Conservation (phyloP, 2,113 vertebrate genomes). For the Alouatta palliata region DNA sequence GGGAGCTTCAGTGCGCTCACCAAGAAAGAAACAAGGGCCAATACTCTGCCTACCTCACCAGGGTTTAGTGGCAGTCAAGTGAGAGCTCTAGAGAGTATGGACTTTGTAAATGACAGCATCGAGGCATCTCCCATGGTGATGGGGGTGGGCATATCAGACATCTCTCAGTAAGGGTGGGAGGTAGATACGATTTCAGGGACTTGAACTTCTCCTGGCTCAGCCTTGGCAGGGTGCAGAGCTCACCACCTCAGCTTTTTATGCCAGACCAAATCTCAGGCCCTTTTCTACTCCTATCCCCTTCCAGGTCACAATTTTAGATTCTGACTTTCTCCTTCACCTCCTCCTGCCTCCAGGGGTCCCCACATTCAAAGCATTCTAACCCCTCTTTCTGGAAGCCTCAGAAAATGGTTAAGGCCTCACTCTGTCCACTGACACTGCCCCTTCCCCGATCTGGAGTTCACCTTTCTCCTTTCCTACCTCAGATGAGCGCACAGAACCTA, state of each 20-base stretch:
- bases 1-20: neutral
- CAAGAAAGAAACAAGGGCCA: neutral
- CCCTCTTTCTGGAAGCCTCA: neutral
- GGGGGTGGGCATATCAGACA: too few species aligned
- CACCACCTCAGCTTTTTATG: neutral
- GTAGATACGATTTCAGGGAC: neutral
- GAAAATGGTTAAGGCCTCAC: too few species aligned
- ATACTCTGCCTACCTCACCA: neutral
- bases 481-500: neutral
- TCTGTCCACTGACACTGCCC: neutral
- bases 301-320: neutral
- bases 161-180: accelerated
- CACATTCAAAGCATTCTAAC: neutral
- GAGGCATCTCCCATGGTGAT: neutral
- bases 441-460: too few species aligned
- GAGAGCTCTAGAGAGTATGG: accelerated
- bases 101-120: neutral
- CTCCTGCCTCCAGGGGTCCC: accelerated
- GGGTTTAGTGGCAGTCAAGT: neutral
- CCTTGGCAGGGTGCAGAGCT: too few species aligned
- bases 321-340: neutral
- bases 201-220: neutral
- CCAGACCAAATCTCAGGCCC: neutral
- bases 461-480: accelerated
- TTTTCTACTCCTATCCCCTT: neutral